Conservation (phyloP, 2,797 vertebrate genomes). For the Catamblyrhynchus diadema region DNA sequence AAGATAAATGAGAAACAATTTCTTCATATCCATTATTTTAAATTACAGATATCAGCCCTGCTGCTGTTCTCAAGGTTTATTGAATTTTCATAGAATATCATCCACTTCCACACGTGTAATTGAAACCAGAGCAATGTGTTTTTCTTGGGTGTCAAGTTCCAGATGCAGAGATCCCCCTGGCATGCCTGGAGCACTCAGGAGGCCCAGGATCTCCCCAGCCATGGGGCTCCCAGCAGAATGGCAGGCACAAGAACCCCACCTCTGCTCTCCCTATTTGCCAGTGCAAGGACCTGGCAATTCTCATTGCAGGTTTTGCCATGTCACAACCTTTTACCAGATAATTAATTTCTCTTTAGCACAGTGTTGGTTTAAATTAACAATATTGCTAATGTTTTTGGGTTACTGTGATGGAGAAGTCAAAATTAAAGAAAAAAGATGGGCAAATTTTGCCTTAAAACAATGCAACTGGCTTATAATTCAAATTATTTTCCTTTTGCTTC, state of each 20-base stretch:
- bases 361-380: accelerated
- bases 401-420: background rate
- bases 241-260: accelerated
- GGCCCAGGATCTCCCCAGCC: accelerated
- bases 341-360: background rate
- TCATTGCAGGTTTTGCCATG: background rate
- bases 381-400: accelerated
- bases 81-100: conserved; percentile 73
- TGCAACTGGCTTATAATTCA: background rate
- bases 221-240: accelerated
- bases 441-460: background rate
- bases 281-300: background rate
- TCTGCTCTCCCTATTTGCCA: background rate
- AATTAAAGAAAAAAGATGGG: background rate
- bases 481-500: background rate
- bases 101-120: conserved; percentile 7
- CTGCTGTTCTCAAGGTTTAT: conserved; percentile 76
- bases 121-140: background rate
- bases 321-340: background rate
- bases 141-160: background rate
- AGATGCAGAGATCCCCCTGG: background rate
- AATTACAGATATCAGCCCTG: conserved; percentile 82
- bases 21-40: conserved; percentile 83
- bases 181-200: accelerated
- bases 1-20: conserved; percentile 87